Percentiles rank a stretch among this genome's conserved stretches.
Evolutionary conservation across 2,113 vertebrate genomes (phyloP).

Genomic region (Balaeniceps rex): DNA sequence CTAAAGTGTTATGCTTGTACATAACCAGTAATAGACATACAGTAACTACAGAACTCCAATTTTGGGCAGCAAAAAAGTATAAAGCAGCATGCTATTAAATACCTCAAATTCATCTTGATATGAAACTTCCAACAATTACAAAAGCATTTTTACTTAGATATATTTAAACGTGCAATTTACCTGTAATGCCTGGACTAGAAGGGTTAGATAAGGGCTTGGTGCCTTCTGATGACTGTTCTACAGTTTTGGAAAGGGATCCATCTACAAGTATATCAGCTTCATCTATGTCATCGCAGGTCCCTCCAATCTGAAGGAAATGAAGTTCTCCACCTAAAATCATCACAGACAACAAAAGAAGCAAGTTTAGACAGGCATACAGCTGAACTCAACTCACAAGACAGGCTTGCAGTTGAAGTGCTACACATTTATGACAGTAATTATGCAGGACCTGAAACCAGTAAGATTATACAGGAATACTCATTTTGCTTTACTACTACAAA

Average conservation of each 20-base stretch:
- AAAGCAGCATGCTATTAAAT: neutral
- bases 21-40: neutral
- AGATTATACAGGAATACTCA: neutral
- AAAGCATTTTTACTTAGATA: neutral
- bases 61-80: neutral
- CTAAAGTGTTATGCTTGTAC: neutral
- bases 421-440: neutral
- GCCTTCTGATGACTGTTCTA: conserved; percentile 90
- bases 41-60: neutral
- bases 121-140: neutral
- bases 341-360: neutral
- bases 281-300: conserved; percentile 94
- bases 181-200: conserved; percentile 95
- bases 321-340: conserved; percentile 90
- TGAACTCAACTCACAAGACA: neutral
- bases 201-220: conserved; percentile 92
- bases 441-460: neutral
- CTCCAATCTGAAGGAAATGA: conserved; percentile 99
- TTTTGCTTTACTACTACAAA: neutral
- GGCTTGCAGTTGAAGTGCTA: neutral
- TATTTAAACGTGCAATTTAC: conserved; percentile 59
- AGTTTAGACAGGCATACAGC: neutral
- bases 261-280: conserved; percentile 98
- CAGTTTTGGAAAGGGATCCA: conserved; percentile 91
- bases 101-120: neutral